Conservation (phyloP, 2,113 vertebrate species). For the Progne subis region DNA sequence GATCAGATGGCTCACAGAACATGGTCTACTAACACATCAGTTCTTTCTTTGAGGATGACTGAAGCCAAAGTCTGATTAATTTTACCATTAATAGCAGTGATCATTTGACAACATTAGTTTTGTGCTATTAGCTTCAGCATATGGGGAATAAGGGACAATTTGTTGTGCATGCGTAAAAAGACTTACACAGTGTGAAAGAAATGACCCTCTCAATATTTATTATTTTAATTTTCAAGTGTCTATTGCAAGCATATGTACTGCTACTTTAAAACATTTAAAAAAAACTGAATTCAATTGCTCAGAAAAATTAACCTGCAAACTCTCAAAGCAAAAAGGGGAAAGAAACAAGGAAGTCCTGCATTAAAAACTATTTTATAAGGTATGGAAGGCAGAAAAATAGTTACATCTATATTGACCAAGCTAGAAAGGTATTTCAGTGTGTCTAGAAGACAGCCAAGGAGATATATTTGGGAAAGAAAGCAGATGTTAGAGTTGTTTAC, state of each 20-base stretch:
- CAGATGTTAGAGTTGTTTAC: not conserved
- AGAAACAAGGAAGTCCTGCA: not conserved
- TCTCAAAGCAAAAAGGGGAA: not conserved
- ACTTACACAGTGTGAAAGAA: slow-evolving; percentile 15
- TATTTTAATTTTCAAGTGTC: slow-evolving; percentile 52
- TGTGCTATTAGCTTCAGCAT: slow-evolving; percentile 35
- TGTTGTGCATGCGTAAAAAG: slow-evolving; percentile 18
- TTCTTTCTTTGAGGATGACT: slow-evolving; percentile 18
- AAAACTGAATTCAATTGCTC: slow-evolving; percentile 24
- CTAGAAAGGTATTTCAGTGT: not conserved
- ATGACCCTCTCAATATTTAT: slow-evolving; percentile 46
- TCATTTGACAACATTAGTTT: slow-evolving; percentile 47
- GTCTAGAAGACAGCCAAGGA: not conserved
- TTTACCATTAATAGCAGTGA: slow-evolving; percentile 34
- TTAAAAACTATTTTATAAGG: not conserved
- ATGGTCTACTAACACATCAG: not conserved
- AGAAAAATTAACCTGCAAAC: slow-evolving; percentile 17
- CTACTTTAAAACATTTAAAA: slow-evolving; percentile 29
- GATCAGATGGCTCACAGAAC: slow-evolving; percentile 3
- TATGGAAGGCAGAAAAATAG: not conserved
- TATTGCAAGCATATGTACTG: slow-evolving; percentile 7
- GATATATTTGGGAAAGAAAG: not conserved
- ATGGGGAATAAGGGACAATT: slow-evolving; percentile 19
- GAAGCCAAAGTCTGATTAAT: slow-evolving; percentile 44
- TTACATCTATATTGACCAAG: not conserved